Percentiles rank a stretch among this genome's conserved stretches.
phyloP scores from a whole-genome alignment of 2,888 invertebrate genomes.

The Prosapia bicincta region DNA sequence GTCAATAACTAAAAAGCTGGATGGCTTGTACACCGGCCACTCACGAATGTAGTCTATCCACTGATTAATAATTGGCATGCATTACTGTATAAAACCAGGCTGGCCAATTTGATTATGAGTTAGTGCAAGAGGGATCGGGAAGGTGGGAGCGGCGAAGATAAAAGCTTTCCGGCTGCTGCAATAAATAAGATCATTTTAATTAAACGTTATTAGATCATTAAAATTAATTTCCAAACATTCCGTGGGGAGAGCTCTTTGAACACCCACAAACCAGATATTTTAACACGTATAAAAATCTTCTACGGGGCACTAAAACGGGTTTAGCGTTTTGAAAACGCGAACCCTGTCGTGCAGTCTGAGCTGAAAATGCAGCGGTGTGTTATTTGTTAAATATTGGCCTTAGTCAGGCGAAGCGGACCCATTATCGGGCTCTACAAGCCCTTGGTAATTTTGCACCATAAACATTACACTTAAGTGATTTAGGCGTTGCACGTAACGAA shows the following conservation, averaged over 20 bases:
- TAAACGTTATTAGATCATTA: not conserved
- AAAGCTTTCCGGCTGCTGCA: not conserved
- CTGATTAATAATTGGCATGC: not conserved
- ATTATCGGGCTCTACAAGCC: not conserved
- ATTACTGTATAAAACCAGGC: not conserved
- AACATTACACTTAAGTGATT: not conserved
- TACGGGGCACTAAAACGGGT: not conserved
- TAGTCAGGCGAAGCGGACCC: not conserved
- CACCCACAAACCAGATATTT: not conserved
- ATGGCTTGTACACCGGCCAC: not conserved
- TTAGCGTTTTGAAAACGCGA: not conserved
- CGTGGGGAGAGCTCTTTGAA: not conserved
- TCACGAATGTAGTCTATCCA: not conserved
- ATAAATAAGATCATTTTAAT: not conserved
- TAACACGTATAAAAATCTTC: not conserved
- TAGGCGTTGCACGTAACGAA: not conserved
- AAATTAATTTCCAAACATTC: not conserved
- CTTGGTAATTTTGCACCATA: not conserved
- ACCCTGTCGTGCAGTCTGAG: not conserved
- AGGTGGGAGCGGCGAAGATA: not conserved
- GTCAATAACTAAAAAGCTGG: not conserved
- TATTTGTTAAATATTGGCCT: not conserved
- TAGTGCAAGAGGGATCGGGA: not conserved
- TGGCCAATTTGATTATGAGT: not conserved
- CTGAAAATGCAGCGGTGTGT: not conserved